Conservation (phyloP, 1,140 invertebrate species). For the Carposina sasakii region DNA sequence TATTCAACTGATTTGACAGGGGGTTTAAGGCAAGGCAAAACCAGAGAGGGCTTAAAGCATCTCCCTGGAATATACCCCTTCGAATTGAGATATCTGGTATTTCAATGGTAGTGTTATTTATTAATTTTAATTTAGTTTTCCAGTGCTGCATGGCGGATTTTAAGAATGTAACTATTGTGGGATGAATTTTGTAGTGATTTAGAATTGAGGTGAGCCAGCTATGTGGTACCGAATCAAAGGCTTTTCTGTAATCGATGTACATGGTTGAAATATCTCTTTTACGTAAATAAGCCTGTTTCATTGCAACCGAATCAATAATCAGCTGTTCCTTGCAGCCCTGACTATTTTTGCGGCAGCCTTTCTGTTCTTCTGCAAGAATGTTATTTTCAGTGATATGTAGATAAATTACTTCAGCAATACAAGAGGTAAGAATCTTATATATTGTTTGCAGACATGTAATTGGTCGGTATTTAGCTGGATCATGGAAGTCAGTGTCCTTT, state of each 20-base stretch:
- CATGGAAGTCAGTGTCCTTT: slow-evolving; percentile 1
- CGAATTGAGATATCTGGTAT: background rate
- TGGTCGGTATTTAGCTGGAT: slow-evolving; percentile 9
- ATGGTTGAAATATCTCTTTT: background rate
- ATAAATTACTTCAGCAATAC: background rate
- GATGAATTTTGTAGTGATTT: background rate
- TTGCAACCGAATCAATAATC: background rate
- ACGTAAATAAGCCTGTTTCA: background rate
- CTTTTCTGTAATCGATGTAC: slow-evolving; percentile 3
- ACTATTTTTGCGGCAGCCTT: slow-evolving; percentile 5
- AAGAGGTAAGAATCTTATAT: slow-evolving; percentile 4
- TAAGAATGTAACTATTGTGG: background rate
- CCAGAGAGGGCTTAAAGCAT: background rate
- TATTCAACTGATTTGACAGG: no score
- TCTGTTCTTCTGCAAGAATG: slow-evolving; percentile 7
- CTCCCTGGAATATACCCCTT: slow-evolving; percentile 5
- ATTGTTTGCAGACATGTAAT: slow-evolving; percentile 9
- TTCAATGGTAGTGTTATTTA: background rate
- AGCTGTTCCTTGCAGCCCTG: slow-evolving; percentile 2
- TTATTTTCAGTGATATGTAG: background rate
- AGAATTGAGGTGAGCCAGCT: background rate
- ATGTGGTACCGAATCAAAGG: slow-evolving; percentile 3
- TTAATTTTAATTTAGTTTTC: background rate
- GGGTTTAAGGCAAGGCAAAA: slow-evolving; percentile 1
- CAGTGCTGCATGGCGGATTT: background rate